Evolutionary conservation across 2,888 invertebrate species (phyloP).

Genomic region (Augochlorella aurata): DNA sequence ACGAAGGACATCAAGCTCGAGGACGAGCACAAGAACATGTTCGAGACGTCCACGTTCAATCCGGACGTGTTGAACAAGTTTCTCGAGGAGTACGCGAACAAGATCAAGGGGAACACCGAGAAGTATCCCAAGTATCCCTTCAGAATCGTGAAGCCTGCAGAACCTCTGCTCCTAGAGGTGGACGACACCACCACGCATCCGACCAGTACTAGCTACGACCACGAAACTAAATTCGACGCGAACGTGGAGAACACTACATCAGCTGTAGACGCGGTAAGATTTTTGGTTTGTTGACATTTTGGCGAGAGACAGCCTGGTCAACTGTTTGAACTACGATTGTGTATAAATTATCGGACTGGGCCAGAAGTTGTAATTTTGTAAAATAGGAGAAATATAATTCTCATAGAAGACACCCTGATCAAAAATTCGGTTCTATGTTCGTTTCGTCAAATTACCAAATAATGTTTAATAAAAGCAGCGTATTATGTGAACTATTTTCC

Average conservation of each 20-base stretch:
- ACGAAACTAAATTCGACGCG: constrained; percentile 32
- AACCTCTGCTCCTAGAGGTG: constrained; percentile 62
- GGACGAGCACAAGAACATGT: constrained; percentile 69
- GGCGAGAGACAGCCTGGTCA: too few relatives aligned
- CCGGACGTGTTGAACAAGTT: constrained; percentile 86
- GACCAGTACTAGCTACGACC: constrained; percentile 1
- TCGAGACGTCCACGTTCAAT: constrained; percentile 81
- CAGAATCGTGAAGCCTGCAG: constrained; percentile 63
- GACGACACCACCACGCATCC: constrained; percentile 49
- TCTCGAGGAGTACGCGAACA: constrained; percentile 85
- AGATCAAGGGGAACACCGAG: constrained; percentile 81
- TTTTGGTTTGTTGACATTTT: not conserved
- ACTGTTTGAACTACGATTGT: too few relatives aligned
- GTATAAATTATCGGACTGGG: too few relatives aligned
- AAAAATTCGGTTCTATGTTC: too few relatives aligned
- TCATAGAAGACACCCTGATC: too few relatives aligned
- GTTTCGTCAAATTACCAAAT: too few relatives aligned
- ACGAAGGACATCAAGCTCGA: constrained; percentile 66
- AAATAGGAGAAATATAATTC: too few relatives aligned
- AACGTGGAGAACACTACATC: constrained; percentile 48
- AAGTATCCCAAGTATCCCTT: constrained; percentile 70
- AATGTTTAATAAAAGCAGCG: too few relatives aligned
- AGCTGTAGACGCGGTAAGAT: constrained; percentile 43
- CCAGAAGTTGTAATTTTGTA: too few relatives aligned
- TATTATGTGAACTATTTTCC: too few relatives aligned